These are phyloP conservation scores for Ranitomeya variabilis DNA, from an alignment of 2,113 vertebrate genomes.

Conservation along the genomic window DNA sequence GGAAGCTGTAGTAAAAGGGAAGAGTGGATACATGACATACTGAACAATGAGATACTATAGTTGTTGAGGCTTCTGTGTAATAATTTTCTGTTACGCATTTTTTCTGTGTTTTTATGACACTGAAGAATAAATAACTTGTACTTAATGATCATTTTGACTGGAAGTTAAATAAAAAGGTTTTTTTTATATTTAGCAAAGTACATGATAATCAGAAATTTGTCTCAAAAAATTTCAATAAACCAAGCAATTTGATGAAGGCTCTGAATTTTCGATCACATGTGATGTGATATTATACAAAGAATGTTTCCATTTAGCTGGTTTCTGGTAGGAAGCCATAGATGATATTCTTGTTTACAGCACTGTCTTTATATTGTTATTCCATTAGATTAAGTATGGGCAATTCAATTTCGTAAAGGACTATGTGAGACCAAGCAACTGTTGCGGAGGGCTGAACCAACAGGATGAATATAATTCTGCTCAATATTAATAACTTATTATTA, in stretches of 20 bases:
- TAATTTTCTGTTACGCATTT: background rate
- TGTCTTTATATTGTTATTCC: background rate
- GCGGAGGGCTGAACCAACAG: no score
- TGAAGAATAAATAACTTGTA: background rate
- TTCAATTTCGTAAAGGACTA: no score
- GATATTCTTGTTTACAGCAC: background rate
- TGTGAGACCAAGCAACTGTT: no score
- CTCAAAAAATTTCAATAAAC: background rate
- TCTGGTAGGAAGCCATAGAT: no score
- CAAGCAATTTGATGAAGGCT: background rate
- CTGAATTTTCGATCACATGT: background rate
- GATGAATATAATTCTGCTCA: no score
- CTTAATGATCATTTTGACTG: background rate
- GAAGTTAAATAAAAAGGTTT: background rate
- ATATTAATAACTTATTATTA: no score
- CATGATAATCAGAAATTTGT: background rate
- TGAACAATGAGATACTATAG: background rate
- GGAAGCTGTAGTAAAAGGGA: background rate
- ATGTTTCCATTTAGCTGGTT: background rate
- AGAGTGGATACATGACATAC: background rate
- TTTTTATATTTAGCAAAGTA: background rate
- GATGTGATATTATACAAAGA: background rate
- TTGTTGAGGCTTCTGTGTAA: background rate
- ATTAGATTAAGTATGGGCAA: no score
- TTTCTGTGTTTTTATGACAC: background rate